Evolutionary conservation across 2,888 invertebrate species (phyloP).

Genomic region (Rhorus exstirpatorius): DNA sequence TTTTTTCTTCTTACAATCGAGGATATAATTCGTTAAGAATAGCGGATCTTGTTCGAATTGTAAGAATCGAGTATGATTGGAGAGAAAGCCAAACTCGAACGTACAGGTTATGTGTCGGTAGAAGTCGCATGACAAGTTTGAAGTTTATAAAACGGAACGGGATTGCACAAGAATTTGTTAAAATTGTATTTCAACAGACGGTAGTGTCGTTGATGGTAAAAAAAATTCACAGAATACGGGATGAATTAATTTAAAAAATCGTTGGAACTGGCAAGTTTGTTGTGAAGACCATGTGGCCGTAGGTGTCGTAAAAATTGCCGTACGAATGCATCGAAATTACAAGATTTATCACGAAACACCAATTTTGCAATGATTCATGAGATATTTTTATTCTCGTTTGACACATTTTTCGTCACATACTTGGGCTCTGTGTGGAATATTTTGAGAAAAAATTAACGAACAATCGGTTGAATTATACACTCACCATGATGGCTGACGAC

Average conservation of each 20-base stretch:
- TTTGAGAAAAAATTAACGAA: constrained; percentile 46
- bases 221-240: neutral
- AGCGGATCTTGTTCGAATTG: neutral
- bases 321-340: constrained; percentile 30
- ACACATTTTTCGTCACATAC: constrained; percentile 28
- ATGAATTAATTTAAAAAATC: constrained; percentile 30
- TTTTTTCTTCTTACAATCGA: too few species aligned
- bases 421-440: neutral
- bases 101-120: constrained; percentile 10
- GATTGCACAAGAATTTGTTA: neutral
- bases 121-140: neutral
- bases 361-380: neutral
- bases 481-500: constrained; percentile 85
- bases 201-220: neutral
- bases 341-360: constrained; percentile 20
- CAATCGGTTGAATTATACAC: constrained; percentile 73
- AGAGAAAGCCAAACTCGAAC: neutral
- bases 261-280: constrained; percentile 47
- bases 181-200: neutral
- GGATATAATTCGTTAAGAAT: too few species aligned
- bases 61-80: neutral
- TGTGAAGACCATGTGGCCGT: constrained; percentile 69
- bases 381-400: constrained; percentile 52
- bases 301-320: constrained; percentile 13
- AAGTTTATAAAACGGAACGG: neutral